Evolutionary conservation across 1,140 invertebrate species (phyloP).

Genomic region (Procambarus virginalis): DNA sequence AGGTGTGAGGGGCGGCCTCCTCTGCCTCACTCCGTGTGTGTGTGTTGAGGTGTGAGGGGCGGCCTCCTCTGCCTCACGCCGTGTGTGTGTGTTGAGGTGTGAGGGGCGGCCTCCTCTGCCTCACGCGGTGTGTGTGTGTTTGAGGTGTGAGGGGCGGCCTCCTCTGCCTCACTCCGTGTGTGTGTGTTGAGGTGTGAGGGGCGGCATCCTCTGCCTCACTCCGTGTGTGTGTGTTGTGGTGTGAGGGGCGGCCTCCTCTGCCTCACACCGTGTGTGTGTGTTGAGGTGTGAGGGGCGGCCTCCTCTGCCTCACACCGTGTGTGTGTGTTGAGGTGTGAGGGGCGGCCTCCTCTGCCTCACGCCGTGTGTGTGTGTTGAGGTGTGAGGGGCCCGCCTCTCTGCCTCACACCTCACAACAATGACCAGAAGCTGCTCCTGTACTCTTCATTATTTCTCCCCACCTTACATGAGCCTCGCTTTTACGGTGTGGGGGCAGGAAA

Average conservation of each 20-base stretch:
- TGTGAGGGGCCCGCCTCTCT: neutral
- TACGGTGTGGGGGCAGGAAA: neutral
- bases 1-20: neutral
- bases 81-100: neutral
- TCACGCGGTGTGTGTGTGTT: too few species aligned
- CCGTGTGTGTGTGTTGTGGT: too few species aligned
- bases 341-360: neutral
- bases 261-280: too few species aligned
- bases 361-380: too few species aligned
- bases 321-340: too few species aligned
- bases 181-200: neutral
- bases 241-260: too few species aligned
- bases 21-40: too few species aligned
- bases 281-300: neutral
- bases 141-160: neutral
- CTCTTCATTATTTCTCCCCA: conserved; percentile 11
- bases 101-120: neutral
- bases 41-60: neutral
- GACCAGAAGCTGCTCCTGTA: neutral
- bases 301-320: too few species aligned
- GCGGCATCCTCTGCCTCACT: too few species aligned
- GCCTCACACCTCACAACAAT: neutral
- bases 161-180: too few species aligned
- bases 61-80: too few species aligned
- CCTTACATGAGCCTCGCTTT: conserved; percentile 8